Base-by-base conservation (phyloP, 2,888 invertebrate genomes). In the Drosophila lacicola region DNA sequence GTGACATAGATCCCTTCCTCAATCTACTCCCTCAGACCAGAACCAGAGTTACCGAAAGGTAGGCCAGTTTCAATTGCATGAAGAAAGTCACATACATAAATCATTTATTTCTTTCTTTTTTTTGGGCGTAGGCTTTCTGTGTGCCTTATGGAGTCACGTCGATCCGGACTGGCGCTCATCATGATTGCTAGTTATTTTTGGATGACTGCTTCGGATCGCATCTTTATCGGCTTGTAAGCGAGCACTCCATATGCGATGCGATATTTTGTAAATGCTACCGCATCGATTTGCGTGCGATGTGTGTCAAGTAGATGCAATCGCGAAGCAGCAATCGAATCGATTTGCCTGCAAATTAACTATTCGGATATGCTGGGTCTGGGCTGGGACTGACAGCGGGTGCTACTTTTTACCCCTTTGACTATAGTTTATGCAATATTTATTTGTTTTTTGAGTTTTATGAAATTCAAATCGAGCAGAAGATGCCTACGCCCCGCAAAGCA, bases 301-400 rank as follows among this genome's bases (percentile, higher is more conserved):
- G 90, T 89, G 88, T 89, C 88, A 89, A 89, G 80, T 90, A 89
- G 89, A 89, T 89, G 89, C 88, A 88, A 84, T 78, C 82, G 70
- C 58, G 41, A 51, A 46, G 55, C 67, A 49, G 67, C 60, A 70
- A 58, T 74, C 74, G 85, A 89, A 89, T 86, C 88, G 70, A 86
- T 87, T 84, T 81, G 84, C 72, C 80, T 85, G 82, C 74, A 82
- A 87, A 87, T 89, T 87, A 86, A 73, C 63, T 70, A 70, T 82
- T 83, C 83, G 86, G 88, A 85, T 83, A 73, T 88, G 67, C 73
- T 58, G 51, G 55, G 39, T 34, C 10, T 6, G 34, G 29, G 29
- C 29, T 29, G 29, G 29, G 29, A 29, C 29, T 29, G 29, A 29
- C n/a, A 34, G 46, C 50, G 64, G 58, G 51, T 49, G 74, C 66